phyloP scores from a whole-genome alignment of 2,113 vertebrate species.

The Salvator merianae region DNA sequence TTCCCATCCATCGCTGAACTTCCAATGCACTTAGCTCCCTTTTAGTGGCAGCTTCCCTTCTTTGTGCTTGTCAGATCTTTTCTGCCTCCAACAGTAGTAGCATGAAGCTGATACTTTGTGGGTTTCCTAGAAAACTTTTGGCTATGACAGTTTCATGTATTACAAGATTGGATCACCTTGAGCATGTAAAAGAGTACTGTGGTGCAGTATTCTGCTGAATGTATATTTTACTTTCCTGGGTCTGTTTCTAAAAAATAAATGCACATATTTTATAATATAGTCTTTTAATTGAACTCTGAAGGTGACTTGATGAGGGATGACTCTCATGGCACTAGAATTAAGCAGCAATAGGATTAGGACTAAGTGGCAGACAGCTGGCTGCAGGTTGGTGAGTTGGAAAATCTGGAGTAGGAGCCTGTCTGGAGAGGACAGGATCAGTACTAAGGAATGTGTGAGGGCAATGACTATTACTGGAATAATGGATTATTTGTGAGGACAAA shows the following conservation, averaged over 20 bases:
- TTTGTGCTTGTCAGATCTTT: background rate
- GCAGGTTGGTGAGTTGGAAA: too few species aligned
- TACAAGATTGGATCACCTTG: background rate
- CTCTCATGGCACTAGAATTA: too few species aligned
- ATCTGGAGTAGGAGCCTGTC: too few species aligned
- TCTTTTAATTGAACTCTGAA: background rate
- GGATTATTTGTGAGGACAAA: too few species aligned
- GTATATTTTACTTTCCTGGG: background rate
- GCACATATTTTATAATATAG: too few species aligned
- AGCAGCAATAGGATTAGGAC: too few species aligned
- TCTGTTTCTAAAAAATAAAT: background rate
- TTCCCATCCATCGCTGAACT: conserved; percentile 1
- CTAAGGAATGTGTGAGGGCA: too few species aligned
- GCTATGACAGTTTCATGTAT: background rate
- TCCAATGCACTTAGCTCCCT: background rate
- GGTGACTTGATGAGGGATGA: background rate
- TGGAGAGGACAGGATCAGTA: too few species aligned
- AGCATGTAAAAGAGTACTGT: background rate
- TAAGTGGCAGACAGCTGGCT: too few species aligned
- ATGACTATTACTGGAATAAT: too few species aligned
- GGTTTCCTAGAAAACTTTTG: background rate
- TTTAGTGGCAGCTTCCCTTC: background rate
- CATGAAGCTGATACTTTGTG: background rate
- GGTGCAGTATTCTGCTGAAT: background rate
- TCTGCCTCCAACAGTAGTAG: background rate